Percentiles rank a stretch among this genome's conserved stretches.
Evolutionary conservation across 2,113 vertebrate species (phyloP).

Genomic region (Odontophorus gujanensis): DNA sequence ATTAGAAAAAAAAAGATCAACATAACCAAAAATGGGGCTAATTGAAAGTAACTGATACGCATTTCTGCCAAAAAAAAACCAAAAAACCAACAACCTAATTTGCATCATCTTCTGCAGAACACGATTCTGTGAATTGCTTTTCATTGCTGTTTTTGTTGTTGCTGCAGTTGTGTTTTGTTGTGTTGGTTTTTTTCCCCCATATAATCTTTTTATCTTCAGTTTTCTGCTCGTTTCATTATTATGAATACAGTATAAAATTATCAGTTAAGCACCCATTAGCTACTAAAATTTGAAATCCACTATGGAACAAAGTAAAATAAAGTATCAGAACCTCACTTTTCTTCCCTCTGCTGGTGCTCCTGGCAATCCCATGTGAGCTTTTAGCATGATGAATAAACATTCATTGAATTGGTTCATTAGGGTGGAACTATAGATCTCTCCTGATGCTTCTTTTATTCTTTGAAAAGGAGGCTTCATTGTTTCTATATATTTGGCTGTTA

Average conservation of each 20-base stretch:
- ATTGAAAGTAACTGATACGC: not conserved
- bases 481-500: constrained; percentile 55
- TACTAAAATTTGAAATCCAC: not conserved
- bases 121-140: not conserved
- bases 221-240: not conserved
- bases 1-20: not conserved
- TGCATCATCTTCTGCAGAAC: not conserved
- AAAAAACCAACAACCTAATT: not conserved
- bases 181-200: not conserved
- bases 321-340: constrained; percentile 25
- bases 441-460: constrained; percentile 58
- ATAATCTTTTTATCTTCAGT: not conserved
- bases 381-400: constrained; percentile 60
- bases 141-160: not conserved
- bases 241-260: not conserved
- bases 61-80: not conserved
- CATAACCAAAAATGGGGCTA: not conserved
- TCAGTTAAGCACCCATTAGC: constrained; percentile 23
- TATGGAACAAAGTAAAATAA: constrained; percentile 4
- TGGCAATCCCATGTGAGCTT: constrained; percentile 6
- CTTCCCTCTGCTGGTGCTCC: not conserved
- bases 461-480: constrained; percentile 31
- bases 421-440: constrained; percentile 48
- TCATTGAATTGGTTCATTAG: constrained; percentile 37
- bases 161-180: not conserved